A percentile compares a stretch with the other conserved stretches of the same genome.
Evolutionary conservation across 1,140 invertebrate species (phyloP).

Genomic region (Micrasema longulum): DNA sequence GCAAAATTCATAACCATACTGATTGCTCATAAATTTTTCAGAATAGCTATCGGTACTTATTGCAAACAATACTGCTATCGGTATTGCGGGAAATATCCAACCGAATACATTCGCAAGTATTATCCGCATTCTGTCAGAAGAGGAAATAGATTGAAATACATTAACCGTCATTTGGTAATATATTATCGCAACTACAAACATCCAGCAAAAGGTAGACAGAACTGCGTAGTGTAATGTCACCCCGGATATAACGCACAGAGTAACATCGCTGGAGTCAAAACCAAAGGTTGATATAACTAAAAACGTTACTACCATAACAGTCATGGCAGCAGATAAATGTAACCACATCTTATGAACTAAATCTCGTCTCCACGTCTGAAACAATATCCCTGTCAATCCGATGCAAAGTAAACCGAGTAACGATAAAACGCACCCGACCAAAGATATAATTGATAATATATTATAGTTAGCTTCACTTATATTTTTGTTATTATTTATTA

Average conservation of each 20-base stretch:
- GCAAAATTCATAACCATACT: constrained; percentile 63
- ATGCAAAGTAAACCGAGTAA: constrained; percentile 63
- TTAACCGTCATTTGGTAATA: constrained; percentile 64
- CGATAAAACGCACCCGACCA: constrained; percentile 63
- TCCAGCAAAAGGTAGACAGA: constrained; percentile 67
- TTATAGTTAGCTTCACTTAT: constrained; percentile 20
- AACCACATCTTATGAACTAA: constrained; percentile 68
- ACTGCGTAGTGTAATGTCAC: constrained; percentile 64
- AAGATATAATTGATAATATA: constrained; percentile 60
- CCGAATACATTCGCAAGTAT: constrained; percentile 64
- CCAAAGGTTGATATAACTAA: constrained; percentile 58
- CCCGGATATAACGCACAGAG: constrained; percentile 61
- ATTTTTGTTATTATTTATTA: constrained; percentile 47
- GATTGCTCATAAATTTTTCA: constrained; percentile 58
- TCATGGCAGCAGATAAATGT: constrained; percentile 63
- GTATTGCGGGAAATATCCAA: constrained; percentile 62
- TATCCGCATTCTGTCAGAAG: constrained; percentile 59
- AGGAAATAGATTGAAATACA: constrained; percentile 62
- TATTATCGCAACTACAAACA: constrained; percentile 65
- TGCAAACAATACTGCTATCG: constrained; percentile 62
- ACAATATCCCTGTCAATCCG: constrained; percentile 61
- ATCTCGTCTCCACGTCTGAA: constrained; percentile 64
- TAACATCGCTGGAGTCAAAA: constrained; percentile 57
- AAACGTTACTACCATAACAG: constrained; percentile 60
- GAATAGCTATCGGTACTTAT: constrained; percentile 60